These are phyloP conservation scores for Typhlomys cinereus DNA, from an alignment of 2,113 vertebrate genomes.

Conservation along the genomic window DNA sequence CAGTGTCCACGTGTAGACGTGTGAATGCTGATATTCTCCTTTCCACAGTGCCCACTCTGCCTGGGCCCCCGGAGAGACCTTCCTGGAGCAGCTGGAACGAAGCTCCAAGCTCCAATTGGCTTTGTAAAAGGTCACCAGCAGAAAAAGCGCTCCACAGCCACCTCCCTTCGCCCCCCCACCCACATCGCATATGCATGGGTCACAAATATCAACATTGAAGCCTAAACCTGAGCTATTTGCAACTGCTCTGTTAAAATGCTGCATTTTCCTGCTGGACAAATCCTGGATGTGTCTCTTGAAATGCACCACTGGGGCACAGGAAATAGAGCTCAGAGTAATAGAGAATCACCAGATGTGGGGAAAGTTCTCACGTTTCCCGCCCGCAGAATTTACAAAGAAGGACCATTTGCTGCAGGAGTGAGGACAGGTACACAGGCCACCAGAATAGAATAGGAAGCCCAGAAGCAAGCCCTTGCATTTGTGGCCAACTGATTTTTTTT, in stretches of 20 bases:
- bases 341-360: not conserved
- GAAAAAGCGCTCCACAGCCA: not conserved
- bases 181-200: no score
- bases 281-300: not conserved
- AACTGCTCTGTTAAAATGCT: not conserved
- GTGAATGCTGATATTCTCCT: constrained; percentile 34
- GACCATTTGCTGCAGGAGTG: not conserved
- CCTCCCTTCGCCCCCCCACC: not conserved
- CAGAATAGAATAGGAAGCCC: not conserved
- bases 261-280: not conserved
- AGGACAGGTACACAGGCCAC: not conserved
- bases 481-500: not conserved
- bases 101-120: constrained; percentile 43
- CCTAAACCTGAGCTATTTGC: not conserved
- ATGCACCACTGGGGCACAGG: not conserved
- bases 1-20: constrained; percentile 45
- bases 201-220: not conserved
- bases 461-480: not conserved
- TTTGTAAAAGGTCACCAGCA: not conserved
- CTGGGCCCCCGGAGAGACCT: constrained; percentile 40
- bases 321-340: not conserved
- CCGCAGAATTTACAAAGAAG: not conserved
- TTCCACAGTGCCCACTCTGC: constrained; percentile 23
- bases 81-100: constrained; percentile 62
- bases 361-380: not conserved